Evolutionary conservation across 2,113 vertebrate species (phyloP), one percentile per base, ranked within the genome.

Genomic region (Penelope pileata): DNA sequence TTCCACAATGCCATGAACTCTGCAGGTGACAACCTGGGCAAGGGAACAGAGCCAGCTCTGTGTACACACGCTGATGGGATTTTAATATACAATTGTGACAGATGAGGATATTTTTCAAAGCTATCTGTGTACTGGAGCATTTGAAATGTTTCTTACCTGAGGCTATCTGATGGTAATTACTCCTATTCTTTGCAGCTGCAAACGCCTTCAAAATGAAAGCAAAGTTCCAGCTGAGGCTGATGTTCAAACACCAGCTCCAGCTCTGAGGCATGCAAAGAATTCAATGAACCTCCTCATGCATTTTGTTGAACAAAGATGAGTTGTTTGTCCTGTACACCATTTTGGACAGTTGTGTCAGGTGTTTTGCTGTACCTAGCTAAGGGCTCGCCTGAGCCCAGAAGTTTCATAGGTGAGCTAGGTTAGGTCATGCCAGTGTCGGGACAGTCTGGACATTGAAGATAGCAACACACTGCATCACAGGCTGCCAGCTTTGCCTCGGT

Each of bases 71-170:
- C 56, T n/a, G 72, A 58, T 1, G 53, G 51, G 51, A 68, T 88
- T 96, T 91, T 92, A 91, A 42, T 48, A 18, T 72, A 32, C 26
- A 1, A 3, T 47, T 76, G 76, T 81, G 85, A 94, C 90, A 93
- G 83, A 60, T 83, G 75, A 40, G 85, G 68, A 56, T 86, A 53
- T 67, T 95, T 93, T 90, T 94, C 90, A 90, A 77, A 92, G 68
- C 60, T 60, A 7, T 58, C 82, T 91, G 36, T 88, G 53, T 88
- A 50, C 36, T 5, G 32, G 38, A 91, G 69, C 47, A 89, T 92
- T 91, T 95, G 64, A 93, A 97, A 82, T 75, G 76, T 74, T 96
- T 90, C 93, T 95, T 86, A 93, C 93, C 93, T 94, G 83, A 88
- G 93, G 88, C 83, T 78, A 93, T 80, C 86, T 82, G 76, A 60